Percentiles rank a stretch among this genome's conserved stretches.
phyloP scores from a whole-genome alignment of 2,797 vertebrate genomes.

The Gymnopithys bicolor region DNA sequence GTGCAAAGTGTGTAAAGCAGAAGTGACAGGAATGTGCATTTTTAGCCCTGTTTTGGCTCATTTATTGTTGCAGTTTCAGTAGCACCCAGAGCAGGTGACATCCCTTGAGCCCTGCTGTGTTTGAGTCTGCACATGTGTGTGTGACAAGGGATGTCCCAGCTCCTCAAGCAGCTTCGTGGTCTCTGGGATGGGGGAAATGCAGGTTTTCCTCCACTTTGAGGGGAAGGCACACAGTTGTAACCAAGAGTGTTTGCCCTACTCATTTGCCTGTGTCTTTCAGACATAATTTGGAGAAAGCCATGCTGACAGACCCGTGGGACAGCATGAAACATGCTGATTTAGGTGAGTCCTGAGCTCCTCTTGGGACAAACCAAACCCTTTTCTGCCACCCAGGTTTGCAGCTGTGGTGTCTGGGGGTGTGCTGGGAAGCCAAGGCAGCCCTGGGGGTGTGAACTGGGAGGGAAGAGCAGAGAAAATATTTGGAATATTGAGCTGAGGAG shows the following conservation, averaged over 20 bases:
- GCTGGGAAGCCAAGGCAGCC: not conserved
- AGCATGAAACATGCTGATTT: constrained; percentile 88
- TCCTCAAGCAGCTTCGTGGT: not conserved
- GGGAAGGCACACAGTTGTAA: not conserved
- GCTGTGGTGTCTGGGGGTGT: not conserved
- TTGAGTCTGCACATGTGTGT: rapidly evolving
- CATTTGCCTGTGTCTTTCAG: constrained; percentile 70
- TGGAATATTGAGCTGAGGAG: not conserved
- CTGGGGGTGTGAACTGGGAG: rapidly evolving
- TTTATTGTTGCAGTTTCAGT: not conserved
- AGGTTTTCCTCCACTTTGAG: rapidly evolving
- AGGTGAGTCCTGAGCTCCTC: constrained; percentile 68
- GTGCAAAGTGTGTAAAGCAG: not conserved
- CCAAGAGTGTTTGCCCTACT: not conserved
- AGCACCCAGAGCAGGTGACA: not conserved
- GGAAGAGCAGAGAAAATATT: not conserved
- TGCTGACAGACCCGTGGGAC: constrained; percentile 89
- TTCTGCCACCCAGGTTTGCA: not conserved
- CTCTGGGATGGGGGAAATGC: not conserved
- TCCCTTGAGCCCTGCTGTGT: not conserved
- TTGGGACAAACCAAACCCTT: not conserved
- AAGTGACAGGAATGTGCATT: rapidly evolving
- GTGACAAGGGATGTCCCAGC: not conserved
- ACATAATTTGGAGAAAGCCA: constrained; percentile 87
- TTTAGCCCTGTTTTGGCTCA: not conserved